Conservation (phyloP, 1,140 invertebrate genomes). For the Temnothorax nylanderi region DNA sequence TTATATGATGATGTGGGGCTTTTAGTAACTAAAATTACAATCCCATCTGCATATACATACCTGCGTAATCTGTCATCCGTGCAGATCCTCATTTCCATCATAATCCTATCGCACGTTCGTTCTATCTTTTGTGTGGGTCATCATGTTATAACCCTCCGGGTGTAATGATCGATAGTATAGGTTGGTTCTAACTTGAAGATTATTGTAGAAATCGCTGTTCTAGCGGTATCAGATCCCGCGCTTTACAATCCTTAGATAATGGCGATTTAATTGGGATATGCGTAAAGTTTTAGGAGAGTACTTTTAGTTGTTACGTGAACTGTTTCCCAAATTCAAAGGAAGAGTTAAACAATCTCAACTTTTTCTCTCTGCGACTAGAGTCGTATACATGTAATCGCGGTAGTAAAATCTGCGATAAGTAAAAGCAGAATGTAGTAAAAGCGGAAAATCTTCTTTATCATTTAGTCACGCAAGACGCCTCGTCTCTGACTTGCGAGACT, state of each 20-base stretch:
- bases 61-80: background rate
- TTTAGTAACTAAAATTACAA: background rate
- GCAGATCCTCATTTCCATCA: background rate
- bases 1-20: background rate
- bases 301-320: conserved; percentile 11
- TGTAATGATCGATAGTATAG: conserved; percentile 25
- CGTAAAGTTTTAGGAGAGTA: conserved; percentile 9
- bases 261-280: conserved; percentile 51
- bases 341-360: conserved; percentile 24
- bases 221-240: background rate
- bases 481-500: background rate
- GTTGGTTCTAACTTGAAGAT: conserved; percentile 6
- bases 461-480: background rate
- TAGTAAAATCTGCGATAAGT: background rate
- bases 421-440: background rate
- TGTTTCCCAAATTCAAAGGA: background rate
- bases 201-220: conserved; percentile 7
- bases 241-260: background rate
- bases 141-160: background rate
- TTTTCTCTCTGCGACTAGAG: conserved; percentile 4
- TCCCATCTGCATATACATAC: background rate
- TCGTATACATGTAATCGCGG: background rate
- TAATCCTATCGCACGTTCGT: background rate
- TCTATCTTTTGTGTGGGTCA: conserved; percentile 2
- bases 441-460: background rate